Percentiles rank a stretch among this genome's conserved stretches.
Conservation (phyloP, 2,797 vertebrate species). For the Rousettus madagascariensis region DNA sequence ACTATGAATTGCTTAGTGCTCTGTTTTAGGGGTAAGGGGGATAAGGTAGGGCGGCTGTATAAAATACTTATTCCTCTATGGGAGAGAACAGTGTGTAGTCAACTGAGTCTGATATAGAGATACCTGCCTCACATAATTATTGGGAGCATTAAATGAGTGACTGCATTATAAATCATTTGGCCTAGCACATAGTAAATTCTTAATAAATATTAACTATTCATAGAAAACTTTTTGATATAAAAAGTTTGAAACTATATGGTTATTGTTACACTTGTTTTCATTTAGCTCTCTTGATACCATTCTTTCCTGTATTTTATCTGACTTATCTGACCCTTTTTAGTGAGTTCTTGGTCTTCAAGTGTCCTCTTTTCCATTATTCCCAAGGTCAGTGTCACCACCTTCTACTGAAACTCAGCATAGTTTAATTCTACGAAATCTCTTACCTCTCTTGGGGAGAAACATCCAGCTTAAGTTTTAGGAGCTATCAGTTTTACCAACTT, state of each 20-base stretch:
- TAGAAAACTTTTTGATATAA: neutral
- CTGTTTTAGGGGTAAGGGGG: neutral
- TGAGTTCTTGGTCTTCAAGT: neutral
- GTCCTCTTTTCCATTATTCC: neutral
- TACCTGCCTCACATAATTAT: neutral
- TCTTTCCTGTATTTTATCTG: neutral
- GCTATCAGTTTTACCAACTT: neutral
- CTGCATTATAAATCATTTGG: constrained; percentile 12
- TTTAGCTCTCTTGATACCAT: constrained; percentile 26
- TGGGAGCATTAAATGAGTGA: neutral
- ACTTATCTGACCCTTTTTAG: neutral
- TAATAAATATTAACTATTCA: neutral
- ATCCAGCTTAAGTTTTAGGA: neutral
- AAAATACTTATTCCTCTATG: neutral
- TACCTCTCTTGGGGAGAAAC: neutral
- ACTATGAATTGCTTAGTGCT: neutral
- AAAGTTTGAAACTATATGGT: neutral
- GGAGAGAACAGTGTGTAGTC: neutral
- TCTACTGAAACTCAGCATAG: neutral
- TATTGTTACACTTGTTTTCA: neutral
- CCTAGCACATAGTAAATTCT: neutral
- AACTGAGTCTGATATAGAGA: neutral
- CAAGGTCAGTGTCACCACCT: neutral
- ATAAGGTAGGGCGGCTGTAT: neutral
- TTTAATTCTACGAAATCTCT: neutral